Percentiles rank a stretch among this genome's conserved stretches.
Conservation (phyloP, 2,888 invertebrate genomes). For the Lycaena phlaeas region DNA sequence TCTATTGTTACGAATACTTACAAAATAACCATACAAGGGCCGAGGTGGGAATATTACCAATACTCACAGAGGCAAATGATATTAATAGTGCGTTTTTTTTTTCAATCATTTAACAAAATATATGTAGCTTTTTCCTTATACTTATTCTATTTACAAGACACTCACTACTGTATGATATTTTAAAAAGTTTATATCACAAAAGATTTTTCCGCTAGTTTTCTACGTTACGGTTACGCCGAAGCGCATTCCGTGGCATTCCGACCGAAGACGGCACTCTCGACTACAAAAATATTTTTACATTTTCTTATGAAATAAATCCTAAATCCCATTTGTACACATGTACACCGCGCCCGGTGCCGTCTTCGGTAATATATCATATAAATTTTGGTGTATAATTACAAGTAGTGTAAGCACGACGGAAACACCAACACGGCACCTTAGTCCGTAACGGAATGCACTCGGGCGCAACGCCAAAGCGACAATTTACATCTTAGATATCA, state of each 20-base stretch:
- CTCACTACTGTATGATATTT: slow-evolving; percentile 53
- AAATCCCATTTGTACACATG: slow-evolving; percentile 3
- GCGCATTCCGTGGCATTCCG: slow-evolving; percentile 30
- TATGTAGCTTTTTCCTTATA: slow-evolving; percentile 54
- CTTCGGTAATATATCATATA: too few relatives aligned
- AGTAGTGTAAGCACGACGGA: neutral
- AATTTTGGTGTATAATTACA: too few relatives aligned
- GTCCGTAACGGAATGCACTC: slow-evolving; percentile 37
- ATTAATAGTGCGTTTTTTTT: slow-evolving; percentile 36
- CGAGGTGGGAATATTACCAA: slow-evolving; percentile 31
- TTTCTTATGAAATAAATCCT: slow-evolving; percentile 2
- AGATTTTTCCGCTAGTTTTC: slow-evolving; percentile 50
- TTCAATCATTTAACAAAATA: slow-evolving; percentile 61
- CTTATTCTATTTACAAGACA: slow-evolving; percentile 50
- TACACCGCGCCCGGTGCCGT: neutral
- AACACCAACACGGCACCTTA: neutral
- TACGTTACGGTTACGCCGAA: slow-evolving; percentile 41
- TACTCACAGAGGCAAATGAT: slow-evolving; percentile 44
- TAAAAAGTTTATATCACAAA: slow-evolving; percentile 59
- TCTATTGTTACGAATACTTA: slow-evolving; percentile 62
- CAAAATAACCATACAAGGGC: slow-evolving; percentile 28
- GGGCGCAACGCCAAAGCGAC: slow-evolving; percentile 39
- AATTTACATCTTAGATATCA: slow-evolving; percentile 39
- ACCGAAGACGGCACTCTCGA: neutral
- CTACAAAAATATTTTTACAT: slow-evolving; percentile 11